A percentile compares a stretch with the other conserved stretches of the same genome.
Evolutionary conservation across 2,797 vertebrate genomes (phyloP).

Genomic region (Halcyon smyrnensis): DNA sequence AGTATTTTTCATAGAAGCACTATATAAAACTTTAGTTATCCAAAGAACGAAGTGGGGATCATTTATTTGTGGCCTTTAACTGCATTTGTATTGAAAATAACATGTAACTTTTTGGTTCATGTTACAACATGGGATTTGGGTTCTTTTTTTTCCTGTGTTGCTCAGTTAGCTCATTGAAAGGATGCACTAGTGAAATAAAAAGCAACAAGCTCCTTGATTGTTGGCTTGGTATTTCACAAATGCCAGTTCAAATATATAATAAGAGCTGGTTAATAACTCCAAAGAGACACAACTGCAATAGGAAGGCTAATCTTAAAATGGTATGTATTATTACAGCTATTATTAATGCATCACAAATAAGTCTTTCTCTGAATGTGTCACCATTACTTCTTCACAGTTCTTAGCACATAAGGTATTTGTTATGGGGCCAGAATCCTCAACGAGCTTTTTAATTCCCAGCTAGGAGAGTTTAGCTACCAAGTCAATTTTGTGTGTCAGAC

Average conservation of each 20-base stretch:
- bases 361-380: not conserved
- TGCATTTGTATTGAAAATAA: not conserved
- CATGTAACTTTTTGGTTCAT: not conserved
- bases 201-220: not conserved
- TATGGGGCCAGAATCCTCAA: not conserved
- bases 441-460: not conserved
- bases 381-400: not conserved
- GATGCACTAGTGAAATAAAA: not conserved
- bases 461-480: not conserved
- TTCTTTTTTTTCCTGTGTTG: not conserved
- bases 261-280: not conserved
- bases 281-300: not conserved
- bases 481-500: not conserved
- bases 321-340: not conserved
- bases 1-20: not conserved
- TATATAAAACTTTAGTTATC: not conserved
- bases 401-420: not conserved
- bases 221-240: not conserved
- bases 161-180: accelerated
- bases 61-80: not conserved
- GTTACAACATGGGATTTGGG: no score
- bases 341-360: not conserved
- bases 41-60: not conserved
- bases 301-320: not conserved
- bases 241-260: not conserved